Percentiles rank a stretch among this genome's conserved stretches.
Conservation (phyloP, 53 echinoderm and acorn worm species). For the Holothuria scabra region DNA sequence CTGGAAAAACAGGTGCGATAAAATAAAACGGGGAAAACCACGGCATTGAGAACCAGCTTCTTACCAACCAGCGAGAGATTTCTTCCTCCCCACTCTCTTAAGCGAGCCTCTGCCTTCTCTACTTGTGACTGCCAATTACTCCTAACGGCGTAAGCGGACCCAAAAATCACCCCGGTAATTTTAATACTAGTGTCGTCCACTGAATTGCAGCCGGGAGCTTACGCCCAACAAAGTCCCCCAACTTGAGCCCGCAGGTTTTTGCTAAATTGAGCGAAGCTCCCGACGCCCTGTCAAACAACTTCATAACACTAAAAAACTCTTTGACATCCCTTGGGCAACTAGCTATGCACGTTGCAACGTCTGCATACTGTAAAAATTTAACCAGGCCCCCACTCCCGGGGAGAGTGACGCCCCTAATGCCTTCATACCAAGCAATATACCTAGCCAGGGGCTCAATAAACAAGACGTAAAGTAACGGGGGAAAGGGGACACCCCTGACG, state of each 20-base stretch:
- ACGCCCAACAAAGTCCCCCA: conserved; percentile 30
- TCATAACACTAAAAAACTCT: conserved; percentile 17
- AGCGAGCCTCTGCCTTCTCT: not conserved
- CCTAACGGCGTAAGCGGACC: not conserved
- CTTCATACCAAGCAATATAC: conserved; percentile 14
- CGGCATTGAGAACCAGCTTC: conserved; percentile 1
- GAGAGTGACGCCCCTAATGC: conserved; percentile 28
- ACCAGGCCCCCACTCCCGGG: conserved; percentile 22
- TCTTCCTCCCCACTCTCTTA: conserved; percentile 10
- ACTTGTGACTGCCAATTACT: not conserved
- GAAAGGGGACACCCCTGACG: conserved; percentile 58
- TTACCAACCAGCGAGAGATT: conserved; percentile 29
- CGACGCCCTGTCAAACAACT: conserved; percentile 31
- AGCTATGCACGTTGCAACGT: not conserved
- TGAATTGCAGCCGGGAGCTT: conserved; percentile 36
- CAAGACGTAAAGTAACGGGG: conserved; percentile 37
- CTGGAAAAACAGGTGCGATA: conserved; percentile 7
- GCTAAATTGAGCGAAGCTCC: conserved; percentile 33
- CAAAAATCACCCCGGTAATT: conserved; percentile 39
- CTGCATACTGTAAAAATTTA: not conserved
- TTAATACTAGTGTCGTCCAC: conserved; percentile 34
- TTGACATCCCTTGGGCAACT: not conserved
- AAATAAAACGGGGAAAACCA: conserved; percentile 51
- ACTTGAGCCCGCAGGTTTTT: conserved; percentile 38
- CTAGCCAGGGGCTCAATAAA: conserved; percentile 56